Evolutionary conservation across 2,888 invertebrate genomes (phyloP), one percentile per base, ranked within the genome.

Genomic region (Gandaritis pyraliata): DNA sequence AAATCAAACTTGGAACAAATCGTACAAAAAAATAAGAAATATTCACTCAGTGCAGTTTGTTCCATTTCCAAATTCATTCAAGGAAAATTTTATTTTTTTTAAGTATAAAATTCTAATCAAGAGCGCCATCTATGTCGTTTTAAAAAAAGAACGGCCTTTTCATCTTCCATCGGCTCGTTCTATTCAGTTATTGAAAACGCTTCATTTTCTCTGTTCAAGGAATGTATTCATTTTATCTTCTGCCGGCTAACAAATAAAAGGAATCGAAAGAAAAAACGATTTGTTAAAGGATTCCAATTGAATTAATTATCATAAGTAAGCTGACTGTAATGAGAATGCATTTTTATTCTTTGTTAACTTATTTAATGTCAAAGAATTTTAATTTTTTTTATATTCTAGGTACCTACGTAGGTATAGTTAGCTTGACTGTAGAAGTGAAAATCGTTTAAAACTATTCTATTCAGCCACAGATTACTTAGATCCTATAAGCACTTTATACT

Each of bases 131-230:
- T 72, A 66, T 54, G 61, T 57, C 49, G n/a, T 62, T 65, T 67
- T 30, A 70, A 75, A 79, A 77, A 72, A 65, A 62, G 71, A 73
- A 77, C 77, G 74, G 71, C 62, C 66, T 66, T 61, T 70, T 72
- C 72, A 58, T 71, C 65, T 72, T 70, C 70, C 64, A 66, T 65
- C 69, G 72, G 70, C 70, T 75, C 73, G 57, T 71, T 82, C 74
- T 71, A 80, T 77, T 76, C 74, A 75, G 77, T 81, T 86, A 87
- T 88, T 88, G 85, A 83, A 83, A 85, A 84, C 82, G 81, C 82
- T 84, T 77, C 71, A 79, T 85, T 83, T 72, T 73, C 71, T 71
- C 68, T 72, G 69, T 69, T 66, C 59, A 66, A 72, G 71, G 23
- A 73, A 71, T 66, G 66, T 68, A 71, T 71, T 72, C 71, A 60